Base-by-base conservation (phyloP, 2,888 invertebrate species). In the Malthinus seriepunctatus region DNA sequence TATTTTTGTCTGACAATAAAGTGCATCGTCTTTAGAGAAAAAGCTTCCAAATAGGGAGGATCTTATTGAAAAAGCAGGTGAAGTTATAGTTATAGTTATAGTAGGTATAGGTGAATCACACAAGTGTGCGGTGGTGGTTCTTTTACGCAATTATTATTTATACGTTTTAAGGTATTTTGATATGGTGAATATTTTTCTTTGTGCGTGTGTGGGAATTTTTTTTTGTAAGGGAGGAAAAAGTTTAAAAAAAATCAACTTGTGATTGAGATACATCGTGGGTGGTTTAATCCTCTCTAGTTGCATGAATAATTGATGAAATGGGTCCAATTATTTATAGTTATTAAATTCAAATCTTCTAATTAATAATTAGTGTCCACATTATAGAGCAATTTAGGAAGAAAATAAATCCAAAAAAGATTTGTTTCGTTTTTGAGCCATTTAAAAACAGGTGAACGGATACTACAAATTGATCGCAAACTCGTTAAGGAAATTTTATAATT, bases 381-480 rank as follows among this genome's bases (percentile, higher is more conserved):
- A 5, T 23, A 23, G 5, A 23, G 5, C 23, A 5, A 23, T 2
- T 23, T 23, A 2, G 23, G 23, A 23, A 23, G 5, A 23, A n/a
- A n/a, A n/a, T n/a, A n/a, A 23, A 23, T 23, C 23, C 2, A 23
- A 23, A 23, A 23, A 23, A 23, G 23, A 23, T 23, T 23, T 23
- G 23, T 23, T 23, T 23, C 23, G 5, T 23, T 23, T 23, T 23
- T 23, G 23, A 23, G 23, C 23, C 23, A 23, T 23, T 23, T 23
- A 23, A 23, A 23, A 23, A 52, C 64, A 64, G 63, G 60, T 64
- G 60, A 65, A 54, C 62, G 65, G 65, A 65, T 63, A 55, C 55
- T 46, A 58, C 50, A 59, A 62, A 65, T 63, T 62, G 65, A 62
- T 59, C 62, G 51, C 51, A 34, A 56, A 60, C 51, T 59, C 23